phyloP scores from a whole-genome alignment of 2,797 vertebrate species.

The Eutrigla gurnardus region DNA sequence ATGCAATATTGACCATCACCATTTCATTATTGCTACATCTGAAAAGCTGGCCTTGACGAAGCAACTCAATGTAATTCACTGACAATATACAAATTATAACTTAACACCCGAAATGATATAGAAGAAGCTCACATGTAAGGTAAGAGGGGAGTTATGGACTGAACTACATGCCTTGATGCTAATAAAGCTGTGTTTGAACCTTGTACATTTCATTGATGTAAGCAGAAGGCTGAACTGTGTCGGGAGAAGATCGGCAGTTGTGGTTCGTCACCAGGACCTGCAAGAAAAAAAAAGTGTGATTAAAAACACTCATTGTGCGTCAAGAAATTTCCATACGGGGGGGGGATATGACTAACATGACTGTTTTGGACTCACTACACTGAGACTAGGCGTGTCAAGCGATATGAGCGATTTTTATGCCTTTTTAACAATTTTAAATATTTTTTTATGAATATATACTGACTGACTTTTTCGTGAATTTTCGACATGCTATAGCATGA shows the following conservation, averaged over 20 bases:
- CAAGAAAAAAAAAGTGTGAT: neutral
- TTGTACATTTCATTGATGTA: constrained; percentile 14
- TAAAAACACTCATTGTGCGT: too few species aligned
- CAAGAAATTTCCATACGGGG: neutral
- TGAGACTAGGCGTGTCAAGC: too few species aligned
- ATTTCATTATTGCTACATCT: constrained; percentile 53
- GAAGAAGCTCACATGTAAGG: constrained; percentile 19
- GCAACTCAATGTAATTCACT: constrained; percentile 34
- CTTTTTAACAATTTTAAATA: too few species aligned
- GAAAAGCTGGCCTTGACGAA: constrained; percentile 39
- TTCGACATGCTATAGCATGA: too few species aligned
- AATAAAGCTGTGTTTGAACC: constrained; percentile 75
- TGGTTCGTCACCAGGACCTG: constrained; percentile 54
- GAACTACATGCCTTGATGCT: constrained; percentile 58
- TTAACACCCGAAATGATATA: constrained; percentile 21
- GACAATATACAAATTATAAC: constrained; percentile 58
- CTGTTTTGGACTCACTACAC: too few species aligned
- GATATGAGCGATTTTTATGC: too few species aligned
- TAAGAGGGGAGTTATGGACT: constrained; percentile 30
- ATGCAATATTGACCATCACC: constrained; percentile 21
- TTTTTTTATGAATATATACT: too few species aligned
- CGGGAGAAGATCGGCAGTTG: constrained; percentile 35
- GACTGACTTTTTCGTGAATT: too few species aligned
- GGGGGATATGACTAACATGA: too few species aligned
- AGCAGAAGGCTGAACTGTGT: constrained; percentile 27